phyloP scores from a whole-genome alignment of 2,113 vertebrate species.

The Rhipidura dahli region DNA sequence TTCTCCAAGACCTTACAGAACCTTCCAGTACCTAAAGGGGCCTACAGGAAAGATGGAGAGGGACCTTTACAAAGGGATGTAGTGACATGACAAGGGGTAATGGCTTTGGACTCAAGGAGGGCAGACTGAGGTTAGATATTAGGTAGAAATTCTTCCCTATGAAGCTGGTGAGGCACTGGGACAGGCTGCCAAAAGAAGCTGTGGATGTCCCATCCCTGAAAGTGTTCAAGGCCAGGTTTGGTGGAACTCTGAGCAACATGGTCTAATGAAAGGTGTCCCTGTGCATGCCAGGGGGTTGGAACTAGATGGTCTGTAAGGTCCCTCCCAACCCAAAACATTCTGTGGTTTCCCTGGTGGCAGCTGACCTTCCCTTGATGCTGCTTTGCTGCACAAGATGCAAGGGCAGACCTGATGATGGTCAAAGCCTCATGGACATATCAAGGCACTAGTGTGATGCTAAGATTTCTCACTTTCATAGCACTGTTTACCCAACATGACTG shows the following conservation, averaged over 20 bases:
- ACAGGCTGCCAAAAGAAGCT: not conserved
- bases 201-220: not conserved
- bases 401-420: not conserved
- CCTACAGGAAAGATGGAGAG: not conserved
- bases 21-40: not conserved
- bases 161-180: not conserved
- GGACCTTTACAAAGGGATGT: not conserved
- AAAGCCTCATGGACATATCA: accelerated
- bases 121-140: not conserved
- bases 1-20: not conserved
- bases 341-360: not conserved
- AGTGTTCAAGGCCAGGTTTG: not conserved
- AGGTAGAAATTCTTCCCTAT: not conserved
- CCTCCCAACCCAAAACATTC: not conserved
- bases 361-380: not conserved
- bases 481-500: not conserved
- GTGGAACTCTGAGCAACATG: not conserved
- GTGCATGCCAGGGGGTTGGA: not conserved
- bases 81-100: not conserved
- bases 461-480: not conserved
- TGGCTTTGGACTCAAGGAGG: not conserved
- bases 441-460: not conserved
- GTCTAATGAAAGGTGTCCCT: not conserved
- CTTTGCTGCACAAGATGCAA: not conserved
- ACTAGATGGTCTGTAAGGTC: not conserved